Evolutionary conservation across 2,888 invertebrate species (phyloP).

Genomic region (Cheilosia scutellata): DNA sequence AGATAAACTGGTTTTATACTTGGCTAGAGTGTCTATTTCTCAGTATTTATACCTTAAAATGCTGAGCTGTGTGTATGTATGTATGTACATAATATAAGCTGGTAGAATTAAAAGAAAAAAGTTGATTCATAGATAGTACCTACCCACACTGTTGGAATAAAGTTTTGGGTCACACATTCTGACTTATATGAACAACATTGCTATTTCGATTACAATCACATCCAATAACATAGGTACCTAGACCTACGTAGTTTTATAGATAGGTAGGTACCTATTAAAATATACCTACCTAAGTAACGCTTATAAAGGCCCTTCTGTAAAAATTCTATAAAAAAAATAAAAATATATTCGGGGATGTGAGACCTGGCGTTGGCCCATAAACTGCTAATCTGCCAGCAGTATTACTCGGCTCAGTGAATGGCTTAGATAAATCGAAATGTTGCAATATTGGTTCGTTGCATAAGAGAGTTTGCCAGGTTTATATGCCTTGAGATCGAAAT

Average conservation of each 20-base stretch:
- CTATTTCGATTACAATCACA: not conserved
- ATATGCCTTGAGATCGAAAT: no score
- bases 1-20: constrained; percentile 72
- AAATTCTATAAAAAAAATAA: no score
- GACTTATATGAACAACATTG: not conserved
- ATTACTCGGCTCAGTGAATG: no score
- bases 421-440: no score
- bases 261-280: no score
- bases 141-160: not conserved
- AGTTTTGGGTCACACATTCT: not conserved
- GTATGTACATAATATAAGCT: not conserved
- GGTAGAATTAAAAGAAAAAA: not conserved
- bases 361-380: no score
- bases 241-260: not conserved
- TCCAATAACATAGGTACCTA: not conserved
- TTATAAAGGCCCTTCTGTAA: no score
- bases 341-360: no score
- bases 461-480: no score
- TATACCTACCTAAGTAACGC: no score
- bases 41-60: constrained; percentile 12
- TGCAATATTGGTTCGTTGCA: no score
- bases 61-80: not conserved
- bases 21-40: constrained; percentile 35
- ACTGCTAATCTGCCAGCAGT: no score
- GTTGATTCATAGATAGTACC: not conserved